Base-by-base conservation (phyloP, 2,113 vertebrate genomes). In the Pycnonotus jocosus region DNA sequence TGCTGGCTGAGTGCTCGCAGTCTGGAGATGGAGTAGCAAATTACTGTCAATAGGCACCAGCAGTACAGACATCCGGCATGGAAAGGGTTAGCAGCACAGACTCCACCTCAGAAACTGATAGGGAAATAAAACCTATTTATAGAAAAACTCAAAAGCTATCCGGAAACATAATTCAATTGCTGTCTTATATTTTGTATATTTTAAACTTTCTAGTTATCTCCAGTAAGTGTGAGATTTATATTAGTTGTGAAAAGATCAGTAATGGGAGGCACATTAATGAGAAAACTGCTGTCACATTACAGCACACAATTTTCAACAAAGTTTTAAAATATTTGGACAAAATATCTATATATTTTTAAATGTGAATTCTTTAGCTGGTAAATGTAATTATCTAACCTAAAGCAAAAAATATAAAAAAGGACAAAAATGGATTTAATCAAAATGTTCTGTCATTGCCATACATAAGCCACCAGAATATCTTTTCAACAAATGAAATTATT, bases 401-500 rank as follows among this genome's bases (percentile, higher is more conserved):
- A 97, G 94, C 24, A 84, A 94, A 90, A 95, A 92, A 61, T 77
- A 88, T 77, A 93, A 93, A 93, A 93, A 96, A 91, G 76, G 56
- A 95, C 89, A 88, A 93, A 97, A 96, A 95, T 84, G 96, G 96
- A 98, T 98, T 97, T 96, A 99, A 99, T 99, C 98, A 99, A 99
- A 99, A 99, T 98, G 99, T 98, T 98, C 98, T 98, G 98, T 99
- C 98, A 98, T 93, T 96, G 92, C 97, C 97, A 98, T 98, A 98
- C 96, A 96, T 96, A 98, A 98, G 96, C 96, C 98, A 98, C 98
- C 95, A 97, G 98, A 98, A 98, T 98, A 98, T 98, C 98, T 98
- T 98, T 98, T 97, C 97, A 98, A 97, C 97, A 98, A 98, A 98
- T 97, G 97, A 98, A 98, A 98, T 96, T 97, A 98, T 98, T 97